Conservation (phyloP, 2,888 invertebrate species). For the Pantelozetes paolii region DNA sequence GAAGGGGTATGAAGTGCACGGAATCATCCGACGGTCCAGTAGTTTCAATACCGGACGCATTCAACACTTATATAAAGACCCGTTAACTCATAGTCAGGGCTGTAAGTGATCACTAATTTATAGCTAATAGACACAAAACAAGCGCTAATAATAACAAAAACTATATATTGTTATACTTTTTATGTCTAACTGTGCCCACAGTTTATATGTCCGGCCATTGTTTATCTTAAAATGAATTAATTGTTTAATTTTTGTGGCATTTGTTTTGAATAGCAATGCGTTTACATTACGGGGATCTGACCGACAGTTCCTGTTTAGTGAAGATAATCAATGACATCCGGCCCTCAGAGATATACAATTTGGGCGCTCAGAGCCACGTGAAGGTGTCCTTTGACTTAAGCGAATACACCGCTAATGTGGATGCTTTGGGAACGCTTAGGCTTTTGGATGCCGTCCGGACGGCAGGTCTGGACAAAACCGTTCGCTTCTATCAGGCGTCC, state of each 20-base stretch:
- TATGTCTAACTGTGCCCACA: no score
- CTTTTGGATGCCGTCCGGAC: constrained; percentile 86
- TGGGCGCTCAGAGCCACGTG: constrained; percentile 98
- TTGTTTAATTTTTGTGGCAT: background rate
- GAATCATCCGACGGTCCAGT: constrained; percentile 87
- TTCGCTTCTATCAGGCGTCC: constrained; percentile 90
- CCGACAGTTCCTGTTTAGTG: constrained; percentile 90
- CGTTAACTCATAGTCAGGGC: constrained; percentile 70
- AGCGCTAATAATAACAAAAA: background rate
- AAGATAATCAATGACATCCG: constrained; percentile 72
- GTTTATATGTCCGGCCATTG: no score
- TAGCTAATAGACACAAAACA: constrained; percentile 24
- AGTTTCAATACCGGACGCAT: constrained; percentile 96
- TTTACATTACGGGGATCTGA: constrained; percentile 97
- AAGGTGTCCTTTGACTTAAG: constrained; percentile 96
- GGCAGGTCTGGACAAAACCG: constrained; percentile 72
- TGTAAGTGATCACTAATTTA: constrained; percentile 50
- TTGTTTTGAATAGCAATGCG: constrained; percentile 63
- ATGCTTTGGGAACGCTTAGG: constrained; percentile 86
- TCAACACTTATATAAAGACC: constrained; percentile 89
- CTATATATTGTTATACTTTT: background rate
- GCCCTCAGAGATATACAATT: constrained; percentile 93
- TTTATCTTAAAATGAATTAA: no score
- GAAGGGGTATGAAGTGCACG: constrained; percentile 91
- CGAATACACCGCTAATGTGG: constrained; percentile 98